Base-by-base conservation (phyloP, 2,888 invertebrate genomes). In the Mamestra brassicae region DNA sequence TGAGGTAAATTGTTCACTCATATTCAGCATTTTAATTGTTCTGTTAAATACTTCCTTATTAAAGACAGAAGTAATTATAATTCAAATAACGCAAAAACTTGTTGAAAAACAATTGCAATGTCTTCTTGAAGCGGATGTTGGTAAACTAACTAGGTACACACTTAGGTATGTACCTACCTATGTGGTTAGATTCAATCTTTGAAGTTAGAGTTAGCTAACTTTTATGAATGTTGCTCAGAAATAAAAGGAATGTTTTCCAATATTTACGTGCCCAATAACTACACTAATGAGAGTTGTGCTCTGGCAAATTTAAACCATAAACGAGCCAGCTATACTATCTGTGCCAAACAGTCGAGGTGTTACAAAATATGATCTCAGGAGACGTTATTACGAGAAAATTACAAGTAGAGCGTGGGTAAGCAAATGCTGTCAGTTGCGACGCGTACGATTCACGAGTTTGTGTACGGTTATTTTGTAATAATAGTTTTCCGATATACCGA, bases 381-480 rank as follows among this genome's bases (percentile, higher is more conserved):
- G 80, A 85, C 72, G 80, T 78, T 84, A 85, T 88, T 88, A 87
- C 86, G 81, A 86, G 85, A 86, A 83, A 88, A 90, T 88, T 84
- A 78, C 83, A 91, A 89, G 78, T 91, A 72, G 91, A 91, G 85
- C 91, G 91, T 92, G 91, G 89, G 91, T 89, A 91, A 87, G 82
- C 76, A 83, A 84, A 79, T 71, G 74, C 76, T 85, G 81, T 63
- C 80, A 75, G 83, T 85, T 89, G 86, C 85, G 78, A 82, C 54
- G 74, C 74, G 69, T 55, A 83, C 74, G 79, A 73, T 79, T 83
- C 83, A 66, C 70, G 65, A 78, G 83, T 84, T 89, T 89, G 88
- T 89, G 77, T 74, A 54, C 47, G 63, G 71, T 73, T 64, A 75
- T 78, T 78, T 72, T 72, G 81, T 78, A 80, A 83, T 83, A 64